A percentile compares a stretch with the other conserved stretches of the same genome.
phyloP scores from a whole-genome alignment of 1,140 invertebrate genomes.

The Drosophila ironensis region DNA sequence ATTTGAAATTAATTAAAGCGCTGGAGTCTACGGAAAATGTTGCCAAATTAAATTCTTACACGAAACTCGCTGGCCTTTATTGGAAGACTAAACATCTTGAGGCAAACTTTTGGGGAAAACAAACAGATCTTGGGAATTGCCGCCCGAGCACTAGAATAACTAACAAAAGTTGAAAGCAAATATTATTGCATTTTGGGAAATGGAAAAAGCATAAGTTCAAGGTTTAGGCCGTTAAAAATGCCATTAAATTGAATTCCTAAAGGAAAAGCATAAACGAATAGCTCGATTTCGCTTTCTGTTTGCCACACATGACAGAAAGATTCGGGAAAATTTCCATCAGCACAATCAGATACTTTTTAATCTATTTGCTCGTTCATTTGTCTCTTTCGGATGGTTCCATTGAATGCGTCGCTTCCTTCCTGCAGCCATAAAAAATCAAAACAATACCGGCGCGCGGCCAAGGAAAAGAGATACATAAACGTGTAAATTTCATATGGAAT shows the following conservation, averaged over 20 bases:
- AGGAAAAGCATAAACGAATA: too few relatives aligned
- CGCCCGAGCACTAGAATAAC: too few relatives aligned
- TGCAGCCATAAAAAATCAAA: slow-evolving; percentile 44
- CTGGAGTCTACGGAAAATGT: background rate
- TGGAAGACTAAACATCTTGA: background rate
- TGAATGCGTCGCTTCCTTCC: slow-evolving; percentile 64
- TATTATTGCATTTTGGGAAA: background rate
- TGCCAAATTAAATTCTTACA: too few relatives aligned
- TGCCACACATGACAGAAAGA: slow-evolving; percentile 13
- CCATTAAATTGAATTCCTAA: slow-evolving; percentile 11
- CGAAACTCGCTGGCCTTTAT: too few relatives aligned
- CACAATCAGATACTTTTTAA: slow-evolving; percentile 19
- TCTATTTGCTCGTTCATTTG: slow-evolving; percentile 17
- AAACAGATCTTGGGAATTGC: background rate
- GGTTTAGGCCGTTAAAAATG: background rate
- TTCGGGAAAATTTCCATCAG: slow-evolving; percentile 3
- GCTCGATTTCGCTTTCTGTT: too few relatives aligned
- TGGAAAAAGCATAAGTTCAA: background rate
- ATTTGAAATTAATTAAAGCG: slow-evolving; percentile 17
- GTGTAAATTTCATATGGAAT: slow-evolving; percentile 40
- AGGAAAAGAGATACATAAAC: slow-evolving; percentile 6
- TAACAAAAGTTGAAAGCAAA: background rate
- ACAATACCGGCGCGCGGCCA: slow-evolving; percentile 5
- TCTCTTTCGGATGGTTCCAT: slow-evolving; percentile 48
- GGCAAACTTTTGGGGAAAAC: background rate